Evolutionary conservation across 2,113 vertebrate genomes (phyloP).

Genomic region (Scomber scombrus): DNA sequence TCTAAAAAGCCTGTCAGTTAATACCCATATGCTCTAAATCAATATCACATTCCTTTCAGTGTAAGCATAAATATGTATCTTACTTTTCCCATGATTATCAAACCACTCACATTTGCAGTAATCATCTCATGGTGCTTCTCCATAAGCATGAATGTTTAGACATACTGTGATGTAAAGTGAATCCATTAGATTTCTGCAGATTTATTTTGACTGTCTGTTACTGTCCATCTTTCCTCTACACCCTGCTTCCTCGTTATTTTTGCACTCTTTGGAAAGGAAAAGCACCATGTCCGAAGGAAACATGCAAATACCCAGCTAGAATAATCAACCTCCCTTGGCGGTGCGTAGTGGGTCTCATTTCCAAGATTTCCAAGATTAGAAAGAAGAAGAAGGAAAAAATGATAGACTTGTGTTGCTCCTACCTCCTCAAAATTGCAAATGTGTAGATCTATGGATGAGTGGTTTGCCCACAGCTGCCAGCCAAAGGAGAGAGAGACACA

Average conservation of each 20-base stretch:
- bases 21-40: slow-evolving; percentile 72
- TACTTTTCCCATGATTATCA: slow-evolving; percentile 70
- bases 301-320: slow-evolving; percentile 57
- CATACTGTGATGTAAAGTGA: slow-evolving; percentile 50
- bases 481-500: slow-evolving; percentile 74
- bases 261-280: slow-evolving; percentile 39
- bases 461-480: slow-evolving; percentile 81
- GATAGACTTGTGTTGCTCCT: slow-evolving; percentile 61
- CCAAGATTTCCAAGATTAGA: slow-evolving; percentile 66
- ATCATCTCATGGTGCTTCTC: slow-evolving; percentile 53
- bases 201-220: slow-evolving; percentile 44
- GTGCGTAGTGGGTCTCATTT: slow-evolving; percentile 54
- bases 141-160: slow-evolving; percentile 44
- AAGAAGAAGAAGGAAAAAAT: slow-evolving; percentile 43
- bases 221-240: slow-evolving; percentile 37
- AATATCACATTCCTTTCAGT: slow-evolving; percentile 74
- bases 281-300: slow-evolving; percentile 50
- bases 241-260: slow-evolving; percentile 41
- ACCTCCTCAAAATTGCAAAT: slow-evolving; percentile 72
- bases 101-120: slow-evolving; percentile 64
- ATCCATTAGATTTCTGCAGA: slow-evolving; percentile 49
- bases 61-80: slow-evolving; percentile 67
- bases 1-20: slow-evolving; percentile 75
- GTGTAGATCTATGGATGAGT: slow-evolving; percentile 76
- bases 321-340: slow-evolving; percentile 64